Base-by-base conservation (phyloP, 2,113 vertebrate genomes). In the Cepphus grylle region DNA sequence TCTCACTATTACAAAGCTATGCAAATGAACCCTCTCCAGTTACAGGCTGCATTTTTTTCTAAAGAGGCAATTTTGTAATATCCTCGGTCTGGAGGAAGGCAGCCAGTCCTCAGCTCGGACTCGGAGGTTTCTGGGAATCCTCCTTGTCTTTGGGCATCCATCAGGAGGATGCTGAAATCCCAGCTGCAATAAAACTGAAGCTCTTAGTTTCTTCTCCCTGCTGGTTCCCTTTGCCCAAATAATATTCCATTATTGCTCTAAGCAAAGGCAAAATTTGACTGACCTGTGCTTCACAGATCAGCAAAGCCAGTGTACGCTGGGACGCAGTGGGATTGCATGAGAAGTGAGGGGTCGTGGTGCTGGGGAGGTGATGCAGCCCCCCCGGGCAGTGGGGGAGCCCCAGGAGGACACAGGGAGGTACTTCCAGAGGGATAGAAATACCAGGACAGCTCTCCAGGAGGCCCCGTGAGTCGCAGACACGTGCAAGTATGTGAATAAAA, bases 361-460 rank as follows among this genome's bases (percentile, higher is more conserved):
- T 69, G 79, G 61, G 67, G 80, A 52, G 56, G 62, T 47, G 74
- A 26, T 14, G 7, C 70, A 26, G 65, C 30, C 8, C 15, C 12
- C 56, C 5, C 0, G 5, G 50, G 52, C 45, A 5, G 47, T 11
- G 63, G 27, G 30, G 55, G 81, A 77, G 30, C 23, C 42, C 16
- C 18, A 6, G 42, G 14, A 29, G 3, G 73, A 66, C 25, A 2
- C 0, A 1, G n/a, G 50, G 25, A 65, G 6, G 2, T 36, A 5
- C 29, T 50, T 81, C 52, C 63, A 40, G 79, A 66, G 59, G 58
- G 52, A 62, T 29, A 27, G n/a, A 4, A 56, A 18, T 6, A 5
- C 12, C 8, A 40, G 32, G 36, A 3, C 27, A 56, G 30, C 40
- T 86, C 21, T 56, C 8, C 40, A 13, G 72, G 40, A 67, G 21